These are phyloP conservation scores for Gymnoscopelus microlampas DNA, from an alignment of 2,797 vertebrate genomes.

Conservation along the genomic window DNA sequence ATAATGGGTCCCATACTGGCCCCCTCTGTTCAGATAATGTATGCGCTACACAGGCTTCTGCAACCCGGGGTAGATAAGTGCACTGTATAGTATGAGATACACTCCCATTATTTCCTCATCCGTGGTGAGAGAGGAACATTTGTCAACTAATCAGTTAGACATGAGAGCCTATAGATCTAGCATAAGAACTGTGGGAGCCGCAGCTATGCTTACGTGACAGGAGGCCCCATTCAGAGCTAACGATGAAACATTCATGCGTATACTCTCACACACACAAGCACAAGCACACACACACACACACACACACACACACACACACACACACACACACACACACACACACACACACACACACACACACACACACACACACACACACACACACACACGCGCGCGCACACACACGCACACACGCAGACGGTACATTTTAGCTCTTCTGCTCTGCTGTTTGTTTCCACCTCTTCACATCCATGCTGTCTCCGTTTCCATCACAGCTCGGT, in stretches of 20 bases:
- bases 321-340: slow-evolving; percentile 34
- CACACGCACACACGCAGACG: slow-evolving; percentile 23
- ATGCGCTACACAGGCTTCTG: slow-evolving; percentile 28
- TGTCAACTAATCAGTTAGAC: not conserved
- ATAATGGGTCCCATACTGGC: slow-evolving; percentile 20
- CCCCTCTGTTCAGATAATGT: slow-evolving; percentile 13
- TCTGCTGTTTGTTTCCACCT: slow-evolving; percentile 68
- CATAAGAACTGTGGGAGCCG: slow-evolving; percentile 29
- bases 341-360: slow-evolving; percentile 25
- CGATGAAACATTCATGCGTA: slow-evolving; percentile 17
- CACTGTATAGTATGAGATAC: not conserved
- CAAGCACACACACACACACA: slow-evolving; percentile 26
- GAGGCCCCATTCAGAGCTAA: slow-evolving; percentile 40
- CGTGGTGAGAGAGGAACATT: not conserved
- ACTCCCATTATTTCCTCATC: slow-evolving; percentile 2
- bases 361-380: slow-evolving; percentile 28
- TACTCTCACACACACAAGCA: slow-evolving; percentile 16
- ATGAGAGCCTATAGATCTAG: not conserved
- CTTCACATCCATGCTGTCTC: slow-evolving; percentile 56
- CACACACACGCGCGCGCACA: slow-evolving; percentile 20
- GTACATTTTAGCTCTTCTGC: slow-evolving; percentile 46
- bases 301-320: slow-evolving; percentile 30
- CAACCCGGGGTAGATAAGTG: slow-evolving; percentile 3
- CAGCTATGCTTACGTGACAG: slow-evolving; percentile 5
- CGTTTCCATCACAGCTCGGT: slow-evolving; percentile 62